Percentiles rank a stretch among this genome's conserved stretches.
Evolutionary conservation across 2,113 vertebrate genomes (phyloP).

Genomic region (Otolemur garnettii): DNA sequence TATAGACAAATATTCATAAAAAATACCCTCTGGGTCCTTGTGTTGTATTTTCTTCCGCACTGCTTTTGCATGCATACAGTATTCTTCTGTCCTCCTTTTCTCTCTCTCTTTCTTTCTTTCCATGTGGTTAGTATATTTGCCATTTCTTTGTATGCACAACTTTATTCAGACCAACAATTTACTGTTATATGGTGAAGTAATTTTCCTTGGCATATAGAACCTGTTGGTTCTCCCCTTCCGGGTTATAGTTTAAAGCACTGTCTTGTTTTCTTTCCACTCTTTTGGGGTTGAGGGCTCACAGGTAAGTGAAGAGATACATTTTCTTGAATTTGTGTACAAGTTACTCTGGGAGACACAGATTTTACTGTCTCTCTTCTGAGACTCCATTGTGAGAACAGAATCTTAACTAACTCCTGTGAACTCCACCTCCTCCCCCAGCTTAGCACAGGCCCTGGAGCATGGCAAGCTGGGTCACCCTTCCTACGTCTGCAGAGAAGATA

Average conservation of each 20-base stretch:
- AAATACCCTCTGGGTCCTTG: neutral
- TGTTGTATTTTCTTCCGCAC: neutral
- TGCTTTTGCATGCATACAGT: neutral
- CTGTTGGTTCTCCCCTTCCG: neutral
- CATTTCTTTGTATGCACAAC: neutral
- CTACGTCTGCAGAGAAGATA: neutral
- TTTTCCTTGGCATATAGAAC: neutral
- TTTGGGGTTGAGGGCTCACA: neutral
- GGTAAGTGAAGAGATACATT: neutral
- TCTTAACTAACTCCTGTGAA: neutral
- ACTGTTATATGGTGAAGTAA: neutral
- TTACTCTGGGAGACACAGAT: neutral
- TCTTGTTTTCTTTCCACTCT: neutral
- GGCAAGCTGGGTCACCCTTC: neutral
- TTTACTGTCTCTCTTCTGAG: neutral
- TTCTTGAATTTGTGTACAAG: neutral
- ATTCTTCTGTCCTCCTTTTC: neutral
- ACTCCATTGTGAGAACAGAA: neutral
- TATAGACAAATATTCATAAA: neutral
- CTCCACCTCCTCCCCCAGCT: neutral
- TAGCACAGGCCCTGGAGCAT: neutral
- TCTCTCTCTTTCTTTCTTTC: neutral
- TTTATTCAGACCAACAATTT: neutral
- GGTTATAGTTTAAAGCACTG: neutral
- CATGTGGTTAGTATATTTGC: neutral